Evolutionary conservation across 2,113 vertebrate genomes (phyloP).

Genomic region (Nettapus auritus): DNA sequence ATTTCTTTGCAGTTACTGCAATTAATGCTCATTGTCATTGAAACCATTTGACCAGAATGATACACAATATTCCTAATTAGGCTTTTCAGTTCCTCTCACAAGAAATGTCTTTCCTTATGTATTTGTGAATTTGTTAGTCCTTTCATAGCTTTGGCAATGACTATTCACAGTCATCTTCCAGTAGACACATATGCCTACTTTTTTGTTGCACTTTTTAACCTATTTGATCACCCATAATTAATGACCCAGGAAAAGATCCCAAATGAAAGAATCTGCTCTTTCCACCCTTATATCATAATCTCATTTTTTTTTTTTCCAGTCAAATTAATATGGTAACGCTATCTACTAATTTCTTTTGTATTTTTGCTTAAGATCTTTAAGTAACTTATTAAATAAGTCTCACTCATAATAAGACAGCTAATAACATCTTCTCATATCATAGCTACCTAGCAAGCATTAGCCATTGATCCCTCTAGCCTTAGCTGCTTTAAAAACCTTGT

Average conservation of each 20-base stretch:
- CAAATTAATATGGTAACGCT: neutral
- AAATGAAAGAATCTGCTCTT: neutral
- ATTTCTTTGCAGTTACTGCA: neutral
- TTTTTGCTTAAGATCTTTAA: neutral
- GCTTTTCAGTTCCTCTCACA: neutral
- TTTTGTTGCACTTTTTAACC: neutral
- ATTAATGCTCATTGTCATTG: neutral
- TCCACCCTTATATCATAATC: neutral
- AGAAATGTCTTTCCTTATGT: neutral
- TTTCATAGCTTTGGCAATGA: neutral
- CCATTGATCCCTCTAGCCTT: neutral
- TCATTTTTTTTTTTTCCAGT: neutral
- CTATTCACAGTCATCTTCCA: neutral
- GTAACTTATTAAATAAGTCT: neutral
- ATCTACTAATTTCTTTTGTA: neutral
- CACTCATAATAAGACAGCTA: neutral
- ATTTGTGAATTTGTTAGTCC: neutral
- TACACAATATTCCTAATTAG: neutral
- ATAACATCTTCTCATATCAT: neutral
- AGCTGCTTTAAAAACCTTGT: neutral
- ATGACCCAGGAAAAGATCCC: neutral
- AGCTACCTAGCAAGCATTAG: neutral
- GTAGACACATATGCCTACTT: neutral
- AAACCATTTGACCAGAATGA: neutral
- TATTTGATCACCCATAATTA: neutral